Evolutionary conservation across 2,113 vertebrate species (phyloP).

Genomic region (Tetrax tetrax): DNA sequence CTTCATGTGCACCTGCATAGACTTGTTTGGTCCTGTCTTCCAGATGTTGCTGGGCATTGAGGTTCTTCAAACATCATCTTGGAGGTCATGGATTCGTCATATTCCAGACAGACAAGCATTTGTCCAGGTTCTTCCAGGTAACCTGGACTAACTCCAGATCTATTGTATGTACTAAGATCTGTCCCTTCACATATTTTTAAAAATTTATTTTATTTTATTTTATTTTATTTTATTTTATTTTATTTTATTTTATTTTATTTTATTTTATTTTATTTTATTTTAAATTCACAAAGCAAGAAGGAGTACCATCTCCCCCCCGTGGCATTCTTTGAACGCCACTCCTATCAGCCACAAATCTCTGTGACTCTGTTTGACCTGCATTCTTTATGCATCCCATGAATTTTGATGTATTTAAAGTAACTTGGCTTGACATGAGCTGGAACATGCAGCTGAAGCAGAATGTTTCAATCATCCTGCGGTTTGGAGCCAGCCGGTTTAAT

Average conservation of each 20-base stretch:
- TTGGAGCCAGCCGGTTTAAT: neutral
- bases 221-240: neutral
- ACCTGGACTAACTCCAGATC: neutral
- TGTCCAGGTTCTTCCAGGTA: neutral
- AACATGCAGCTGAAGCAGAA: neutral
- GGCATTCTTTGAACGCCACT: neutral
- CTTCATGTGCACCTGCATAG: neutral
- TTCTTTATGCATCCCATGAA: constrained; percentile 19
- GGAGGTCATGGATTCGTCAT: neutral
- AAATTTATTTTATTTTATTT: neutral
- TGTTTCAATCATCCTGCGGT: constrained; percentile 29
- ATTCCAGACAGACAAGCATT: neutral
- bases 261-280: neutral
- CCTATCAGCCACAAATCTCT: neutral
- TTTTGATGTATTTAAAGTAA: constrained; percentile 11
- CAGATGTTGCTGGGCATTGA: neutral
- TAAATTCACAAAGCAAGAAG: neutral
- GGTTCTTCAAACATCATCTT: neutral
- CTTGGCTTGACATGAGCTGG: neutral
- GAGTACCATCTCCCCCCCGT: neutral
- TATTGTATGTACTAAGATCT: neutral
- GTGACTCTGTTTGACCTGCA: neutral
- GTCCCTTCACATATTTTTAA: neutral
- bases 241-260: neutral
- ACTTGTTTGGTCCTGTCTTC: neutral